Conservation (phyloP, 2,113 vertebrate species). For the Aythya baeri region DNA sequence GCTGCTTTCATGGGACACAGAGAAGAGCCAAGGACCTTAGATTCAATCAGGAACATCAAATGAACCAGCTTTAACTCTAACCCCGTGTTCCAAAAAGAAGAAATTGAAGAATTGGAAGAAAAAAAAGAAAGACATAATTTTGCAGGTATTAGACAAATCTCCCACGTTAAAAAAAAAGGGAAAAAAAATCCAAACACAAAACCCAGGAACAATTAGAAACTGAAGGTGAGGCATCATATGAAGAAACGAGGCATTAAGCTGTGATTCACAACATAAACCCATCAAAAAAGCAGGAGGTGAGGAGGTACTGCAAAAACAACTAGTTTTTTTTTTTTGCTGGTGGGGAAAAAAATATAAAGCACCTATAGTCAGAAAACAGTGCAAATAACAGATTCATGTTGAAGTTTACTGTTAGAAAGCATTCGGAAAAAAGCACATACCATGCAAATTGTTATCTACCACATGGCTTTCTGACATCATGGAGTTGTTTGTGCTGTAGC, state of each 20-base stretch:
- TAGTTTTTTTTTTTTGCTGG: background rate
- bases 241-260: background rate
- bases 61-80: background rate
- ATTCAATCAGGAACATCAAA: background rate
- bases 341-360: fast-evolving
- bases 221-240: too few relatives aligned
- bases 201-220: background rate
- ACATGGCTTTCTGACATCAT: constrained; percentile 86
- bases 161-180: background rate
- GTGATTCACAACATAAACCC: background rate
- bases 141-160: background rate
- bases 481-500: constrained; percentile 91
- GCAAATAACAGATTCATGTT: background rate
- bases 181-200: background rate
- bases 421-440: constrained; percentile 68
- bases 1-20: background rate
- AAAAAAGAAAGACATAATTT: background rate
- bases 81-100: too few relatives aligned
- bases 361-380: background rate
- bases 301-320: background rate
- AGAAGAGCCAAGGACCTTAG: background rate
- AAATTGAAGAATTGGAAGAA: background rate
- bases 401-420: background rate
- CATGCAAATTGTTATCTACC: constrained; percentile 78
- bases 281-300: background rate